Evolutionary conservation across 2,797 vertebrate species (phyloP), one percentile per base, ranked within the genome.

Genomic region (Taeniopygia guttata): DNA sequence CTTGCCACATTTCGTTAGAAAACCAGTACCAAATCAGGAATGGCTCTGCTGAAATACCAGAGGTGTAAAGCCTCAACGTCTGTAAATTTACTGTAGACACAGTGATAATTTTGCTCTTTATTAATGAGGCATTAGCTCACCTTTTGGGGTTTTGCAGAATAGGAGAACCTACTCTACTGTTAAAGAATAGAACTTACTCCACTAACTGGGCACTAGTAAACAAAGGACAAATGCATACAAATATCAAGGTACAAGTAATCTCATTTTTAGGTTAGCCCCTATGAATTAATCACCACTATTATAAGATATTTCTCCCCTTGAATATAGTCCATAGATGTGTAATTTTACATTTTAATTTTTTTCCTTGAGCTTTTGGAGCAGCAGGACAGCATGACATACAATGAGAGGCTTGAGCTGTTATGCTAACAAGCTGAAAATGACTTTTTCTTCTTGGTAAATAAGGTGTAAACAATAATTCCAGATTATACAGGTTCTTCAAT

Each of bases 401-500:
- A n/a, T 67, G 70, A 91, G 64, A 26, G 34, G 42, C 56, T 93
- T 94, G 56, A 93, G 63, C 83, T 94, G 72, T 90, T 91, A 75
- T 59, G 62, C 81, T 79, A 96, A 92, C 83, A 94, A 72, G 54
- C 58, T 95, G 52, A 93, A 95, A 89, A 77, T 0, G 1, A 93
- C 80, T 91, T 93, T 94, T 94, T 95, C 93, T 96, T 95, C 78
- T 91, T 86, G 63, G 94, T 96, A 97, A 96, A 94, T 94, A 97
- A 97, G 94, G 84, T 96, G 93, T 90, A 95, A 97, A 95, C 89
- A 95, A 82, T 97, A 97, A 96, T 96, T 97, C 94, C 21, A 18
- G 62, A 68, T 93, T 95, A 92, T 97, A 93, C 97, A 95, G 62
- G 68, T 94, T 98, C 89, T 97, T 98, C 93, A 98, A 97, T 98